These are phyloP conservation scores for Oxyscelio sp. DNA, from an alignment of 2,888 invertebrate genomes.

Conservation along the genomic window DNA sequence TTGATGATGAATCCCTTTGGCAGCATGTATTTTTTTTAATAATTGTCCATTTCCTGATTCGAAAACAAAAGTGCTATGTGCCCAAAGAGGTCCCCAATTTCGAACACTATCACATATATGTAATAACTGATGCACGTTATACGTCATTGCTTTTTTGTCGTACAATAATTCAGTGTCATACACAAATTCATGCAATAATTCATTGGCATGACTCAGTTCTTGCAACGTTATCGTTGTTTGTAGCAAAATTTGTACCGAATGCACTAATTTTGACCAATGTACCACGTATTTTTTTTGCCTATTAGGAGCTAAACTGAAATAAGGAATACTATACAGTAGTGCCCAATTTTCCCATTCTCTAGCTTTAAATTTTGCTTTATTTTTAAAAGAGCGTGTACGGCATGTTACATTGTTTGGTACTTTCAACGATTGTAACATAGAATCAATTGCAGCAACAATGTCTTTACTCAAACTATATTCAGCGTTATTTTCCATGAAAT, in stretches of 20 bases:
- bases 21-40: no score
- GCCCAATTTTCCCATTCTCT: no score
- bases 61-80: no score
- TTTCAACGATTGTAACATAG: slow-evolving; percentile 11
- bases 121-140: no score
- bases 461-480: neutral
- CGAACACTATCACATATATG: slow-evolving; percentile 72
- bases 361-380: slow-evolving; percentile 4
- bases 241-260: slow-evolving; percentile 51
- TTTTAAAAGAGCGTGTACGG: neutral
- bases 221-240: slow-evolving; percentile 49
- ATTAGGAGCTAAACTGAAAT: neutral
- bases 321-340: no score
- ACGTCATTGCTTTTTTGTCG: no score
- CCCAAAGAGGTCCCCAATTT: slow-evolving; percentile 66
- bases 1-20: slow-evolving; percentile 43
- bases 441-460: neutral
- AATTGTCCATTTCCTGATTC: no score
- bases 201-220: slow-evolving; percentile 49
- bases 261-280: slow-evolving; percentile 69
- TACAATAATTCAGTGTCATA: no score
- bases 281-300: slow-evolving; percentile 30
- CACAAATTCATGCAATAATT: no score
- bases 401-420: slow-evolving; percentile 9
- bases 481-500: neutral